Base-by-base conservation (phyloP, 2,888 invertebrate genomes). In the Mythimna loreyi region DNA sequence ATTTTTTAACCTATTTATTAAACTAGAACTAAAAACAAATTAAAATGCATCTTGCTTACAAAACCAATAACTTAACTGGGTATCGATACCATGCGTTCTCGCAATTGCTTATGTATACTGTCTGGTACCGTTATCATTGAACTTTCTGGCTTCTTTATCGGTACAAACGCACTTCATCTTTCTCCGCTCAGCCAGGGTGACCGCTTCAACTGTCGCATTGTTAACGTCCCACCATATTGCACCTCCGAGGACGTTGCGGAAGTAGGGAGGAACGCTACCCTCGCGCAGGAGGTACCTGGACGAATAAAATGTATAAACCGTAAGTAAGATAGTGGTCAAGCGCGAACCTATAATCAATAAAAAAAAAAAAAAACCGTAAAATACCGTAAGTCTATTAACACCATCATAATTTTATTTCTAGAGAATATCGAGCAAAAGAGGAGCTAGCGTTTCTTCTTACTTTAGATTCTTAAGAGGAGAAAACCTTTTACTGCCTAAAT, bases 161-260 rank as follows among this genome's bases (percentile, higher is more conserved):
- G 71, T 84, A 66, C 93, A 95, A 0, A 81, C 75, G 75, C 95
- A 95, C 45, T 85, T 91, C 92, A 91, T 92, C 76, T 90, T 90
- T 57, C 85, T 82, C 3, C 91, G 75, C 72, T 93, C 93, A 0
- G 91, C 85, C 40, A 66, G 81, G 5, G 83, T 85, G 19, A 92
- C 90, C 0, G 94, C 94, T 0, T 90, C 88, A 2, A 81, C 89
- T 0, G 93, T 89, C 0, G 88, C 75, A 49, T 90, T 75, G 81
- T 92, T 92, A 79, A 94, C 85, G 33, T 94, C 94, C 93, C 93
- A 94, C 95, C 95, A 95, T 68, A 93, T 92, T 2, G 94, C 92
- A 3, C 95, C 95, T 1, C 95, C 95, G 21, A 95, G 90, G 1
- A 95, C 86, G 75, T 96, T 95, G n/a, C 87, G 87, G 85, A 94